These are phyloP conservation scores for Eonycteris spelaea DNA, from an alignment of 2,113 vertebrate species.

Conservation along the genomic window DNA sequence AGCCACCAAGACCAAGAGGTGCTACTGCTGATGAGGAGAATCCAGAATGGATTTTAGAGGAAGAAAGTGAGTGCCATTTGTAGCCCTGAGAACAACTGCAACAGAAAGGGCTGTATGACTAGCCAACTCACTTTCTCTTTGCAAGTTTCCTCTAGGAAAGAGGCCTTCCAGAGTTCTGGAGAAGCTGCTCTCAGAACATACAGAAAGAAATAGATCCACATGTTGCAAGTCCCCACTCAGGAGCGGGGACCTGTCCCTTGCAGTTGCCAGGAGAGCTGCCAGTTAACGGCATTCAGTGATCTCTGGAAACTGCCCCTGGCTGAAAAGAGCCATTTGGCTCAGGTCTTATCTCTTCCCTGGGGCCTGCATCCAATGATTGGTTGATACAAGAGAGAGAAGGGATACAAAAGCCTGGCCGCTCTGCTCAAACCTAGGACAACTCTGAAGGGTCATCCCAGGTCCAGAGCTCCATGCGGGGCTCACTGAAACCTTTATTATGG, in stretches of 20 bases:
- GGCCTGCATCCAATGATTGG: neutral
- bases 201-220: neutral
- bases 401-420: neutral
- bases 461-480: neutral
- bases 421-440: neutral
- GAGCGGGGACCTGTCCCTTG: too few relatives aligned
- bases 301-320: neutral
- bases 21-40: neutral
- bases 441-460: neutral
- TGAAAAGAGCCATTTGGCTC: neutral
- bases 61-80: neutral
- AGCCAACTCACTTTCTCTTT: neutral
- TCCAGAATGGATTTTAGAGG: neutral
- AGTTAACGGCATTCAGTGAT: neutral
- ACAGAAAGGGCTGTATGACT: neutral
- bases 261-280: neutral
- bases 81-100: neutral
- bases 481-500: neutral
- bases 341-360: neutral
- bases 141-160: neutral
- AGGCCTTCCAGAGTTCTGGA: neutral
- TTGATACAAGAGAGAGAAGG: neutral
- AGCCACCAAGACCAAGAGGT: neutral
- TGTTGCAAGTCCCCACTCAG: neutral
- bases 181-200: neutral